A percentile compares a stretch with the other conserved stretches of the same genome.
Evolutionary conservation across 2,797 vertebrate species (phyloP).

Genomic region (Emydoidea blandingii): DNA sequence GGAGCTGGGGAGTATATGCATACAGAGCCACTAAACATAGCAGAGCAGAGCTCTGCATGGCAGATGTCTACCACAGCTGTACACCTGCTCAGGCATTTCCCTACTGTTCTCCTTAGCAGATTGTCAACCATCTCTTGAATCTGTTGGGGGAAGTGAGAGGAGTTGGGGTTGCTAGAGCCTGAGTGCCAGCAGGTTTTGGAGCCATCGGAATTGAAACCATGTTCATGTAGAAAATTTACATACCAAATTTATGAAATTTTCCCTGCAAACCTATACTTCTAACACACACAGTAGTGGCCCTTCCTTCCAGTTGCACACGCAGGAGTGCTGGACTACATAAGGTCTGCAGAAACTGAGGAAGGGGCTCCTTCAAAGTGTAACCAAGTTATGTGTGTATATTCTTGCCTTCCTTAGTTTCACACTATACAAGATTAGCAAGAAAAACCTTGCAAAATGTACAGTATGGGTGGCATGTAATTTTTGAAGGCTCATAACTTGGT

Average conservation of each 20-base stretch:
- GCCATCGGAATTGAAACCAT: not conserved
- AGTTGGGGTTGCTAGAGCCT: not conserved
- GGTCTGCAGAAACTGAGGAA: not conserved
- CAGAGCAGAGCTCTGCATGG: not conserved
- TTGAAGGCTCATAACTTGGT: constrained; percentile 4
- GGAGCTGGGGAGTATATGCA: not conserved
- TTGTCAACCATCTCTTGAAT: not conserved
- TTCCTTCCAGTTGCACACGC: not conserved
- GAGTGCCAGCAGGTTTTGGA: not conserved
- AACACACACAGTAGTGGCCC: not conserved
- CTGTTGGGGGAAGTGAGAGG: not conserved
- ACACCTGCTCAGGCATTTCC: not conserved
- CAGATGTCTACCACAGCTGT: not conserved
- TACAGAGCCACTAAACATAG: not conserved
- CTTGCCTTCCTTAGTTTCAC: not conserved
- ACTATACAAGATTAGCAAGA: not conserved
- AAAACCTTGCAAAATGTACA: not conserved
- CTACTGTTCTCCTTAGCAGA: not conserved
- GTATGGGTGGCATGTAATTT: not conserved
- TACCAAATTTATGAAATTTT: not conserved
- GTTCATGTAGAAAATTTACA: not conserved
- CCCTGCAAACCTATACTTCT: not conserved
- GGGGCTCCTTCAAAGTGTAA: not conserved
- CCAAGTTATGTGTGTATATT: not conserved
- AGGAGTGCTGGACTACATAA: not conserved